Percentiles rank a stretch among this genome's conserved stretches.
phyloP scores from a whole-genome alignment of 2,888 invertebrate genomes.

The Hirtodrosophila trivittata region DNA sequence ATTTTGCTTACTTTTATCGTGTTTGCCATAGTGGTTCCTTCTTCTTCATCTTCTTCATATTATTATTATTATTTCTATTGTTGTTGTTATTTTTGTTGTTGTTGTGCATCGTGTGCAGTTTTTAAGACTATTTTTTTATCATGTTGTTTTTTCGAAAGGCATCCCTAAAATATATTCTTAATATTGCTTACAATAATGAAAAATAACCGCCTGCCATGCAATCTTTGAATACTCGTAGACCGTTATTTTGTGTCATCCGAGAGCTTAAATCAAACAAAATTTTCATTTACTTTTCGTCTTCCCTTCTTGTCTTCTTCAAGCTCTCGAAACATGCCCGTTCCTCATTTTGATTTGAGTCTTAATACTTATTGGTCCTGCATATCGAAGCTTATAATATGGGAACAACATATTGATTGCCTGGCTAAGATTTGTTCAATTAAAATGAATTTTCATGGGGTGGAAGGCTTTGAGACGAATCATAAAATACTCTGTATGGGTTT shows the following conservation, averaged over 20 bases:
- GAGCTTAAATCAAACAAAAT: constrained; percentile 24
- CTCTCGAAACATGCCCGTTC: too few relatives aligned
- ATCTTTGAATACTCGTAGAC: constrained; percentile 5
- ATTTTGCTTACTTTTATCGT: constrained; percentile 46
- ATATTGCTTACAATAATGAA: constrained; percentile 35
- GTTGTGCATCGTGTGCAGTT: constrained; percentile 51
- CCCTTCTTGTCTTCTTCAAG: background rate
- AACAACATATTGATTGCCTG: background rate
- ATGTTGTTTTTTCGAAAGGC: constrained; percentile 13
- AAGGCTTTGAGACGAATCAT: too few relatives aligned
- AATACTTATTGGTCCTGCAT: too few relatives aligned
- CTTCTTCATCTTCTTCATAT: background rate
- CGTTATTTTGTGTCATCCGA: constrained; percentile 7
- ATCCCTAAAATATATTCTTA: constrained; percentile 27
- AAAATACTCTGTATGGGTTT: too few relatives aligned
- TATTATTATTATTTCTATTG: constrained; percentile 3
- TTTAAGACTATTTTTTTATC: constrained; percentile 33
- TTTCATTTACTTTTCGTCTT: background rate
- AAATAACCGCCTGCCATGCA: constrained; percentile 23
- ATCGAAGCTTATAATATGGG: too few relatives aligned
- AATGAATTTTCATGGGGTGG: too few relatives aligned
- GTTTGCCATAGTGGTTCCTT: constrained; percentile 24
- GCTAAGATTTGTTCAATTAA: too few relatives aligned
- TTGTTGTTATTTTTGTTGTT: constrained; percentile 12
- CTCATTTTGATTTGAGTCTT: too few relatives aligned